These are phyloP conservation scores for Sepioteuthis lessoniana DNA, from an alignment of 2,888 invertebrate genomes.

Conservation along the genomic window DNA sequence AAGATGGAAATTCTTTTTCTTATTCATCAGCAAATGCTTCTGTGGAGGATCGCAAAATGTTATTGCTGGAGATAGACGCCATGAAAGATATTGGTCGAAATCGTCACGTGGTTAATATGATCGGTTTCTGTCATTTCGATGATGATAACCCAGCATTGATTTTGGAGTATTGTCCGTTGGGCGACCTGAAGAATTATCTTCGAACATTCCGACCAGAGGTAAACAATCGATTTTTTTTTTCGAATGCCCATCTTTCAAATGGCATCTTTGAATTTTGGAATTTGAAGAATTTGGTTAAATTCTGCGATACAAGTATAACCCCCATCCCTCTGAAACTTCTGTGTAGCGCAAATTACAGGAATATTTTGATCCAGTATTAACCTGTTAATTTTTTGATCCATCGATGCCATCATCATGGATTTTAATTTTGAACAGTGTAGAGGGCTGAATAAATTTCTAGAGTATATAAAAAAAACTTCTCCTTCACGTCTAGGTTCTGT, in stretches of 20 bases:
- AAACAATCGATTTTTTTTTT: not conserved
- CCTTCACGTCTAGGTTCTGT: too few relatives aligned
- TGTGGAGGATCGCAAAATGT: conserved; percentile 83
- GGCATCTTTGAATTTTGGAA: not conserved
- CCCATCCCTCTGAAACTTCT: too few relatives aligned
- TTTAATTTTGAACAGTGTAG: too few relatives aligned
- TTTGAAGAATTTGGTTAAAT: not conserved
- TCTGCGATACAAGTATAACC: too few relatives aligned
- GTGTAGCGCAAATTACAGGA: too few relatives aligned
- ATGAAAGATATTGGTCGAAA: conserved; percentile 90
- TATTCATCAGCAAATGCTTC: conserved; percentile 76
- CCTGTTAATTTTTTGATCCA: too few relatives aligned
- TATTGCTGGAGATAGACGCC: conserved; percentile 87
- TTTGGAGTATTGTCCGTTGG: conserved; percentile 88
- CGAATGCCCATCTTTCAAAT: not conserved
- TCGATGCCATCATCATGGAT: too few relatives aligned
- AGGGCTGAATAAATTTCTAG: too few relatives aligned
- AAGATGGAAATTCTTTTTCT: not conserved
- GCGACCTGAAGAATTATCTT: conserved; percentile 85
- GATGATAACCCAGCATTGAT: conserved; percentile 79
- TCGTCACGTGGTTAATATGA: conserved; percentile 86
- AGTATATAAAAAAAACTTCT: too few relatives aligned
- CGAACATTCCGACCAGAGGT: conserved; percentile 75
- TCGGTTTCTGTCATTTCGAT: conserved; percentile 82
- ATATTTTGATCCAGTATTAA: too few relatives aligned